Evolutionary conservation across 2,113 vertebrate genomes (phyloP), one percentile per base, ranked within the genome.

Genomic region (Amia ocellicauda): DNA sequence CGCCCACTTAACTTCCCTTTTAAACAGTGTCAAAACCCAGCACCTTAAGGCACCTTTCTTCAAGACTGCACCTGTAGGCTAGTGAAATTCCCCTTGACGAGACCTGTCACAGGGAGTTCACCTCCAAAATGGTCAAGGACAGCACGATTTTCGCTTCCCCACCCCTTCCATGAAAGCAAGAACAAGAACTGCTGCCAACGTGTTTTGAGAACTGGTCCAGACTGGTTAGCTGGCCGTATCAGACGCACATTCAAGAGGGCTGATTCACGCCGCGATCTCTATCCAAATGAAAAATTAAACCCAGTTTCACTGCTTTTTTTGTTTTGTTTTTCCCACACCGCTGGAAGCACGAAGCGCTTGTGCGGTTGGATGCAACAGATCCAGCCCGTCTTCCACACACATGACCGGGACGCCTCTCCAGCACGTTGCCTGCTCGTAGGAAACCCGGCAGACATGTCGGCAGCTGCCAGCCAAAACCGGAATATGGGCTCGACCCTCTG

Each of bases 131-230:
- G n/a, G n/a, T n/a, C n/a, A n/a, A n/a, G 20, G 23, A 61, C 23
- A n/a, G 24, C 14, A 29, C 5, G 5, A 36, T 11, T 11, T 36
- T 5, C 31, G 1, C 31, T 11, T 36, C 31, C 11, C 31, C 31
- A 36, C 31, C 31, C 31, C 31, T 10, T 11, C 31, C 31, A 5
- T 36, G 31, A 7, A 2, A 36, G 11, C 31, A 11, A 47, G 29
- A 62, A 49, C 27, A 75, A 51, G 50, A 26, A 52, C 52, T 27
- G 50, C 62, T 57, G 31, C 41, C 47, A 50, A 55, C 66, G 36
- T 58, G 41, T 52, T 61, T 47, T 43, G 42, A 68, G 55, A 78
- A 78, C 76, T 75, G 76, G 76, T 64, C 66, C 66, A 75, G 76
- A 78, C 76, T 71, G 73, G 73, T 75, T 75, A 74, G 53, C 63